phyloP scores from a whole-genome alignment of 1,140 invertebrate genomes.

The roundworm (Caenorhabditis elegans) region WBcel235 BX284605.5:11712501-11713000 shows the following conservation, averaged over 20 bases:
- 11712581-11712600: neutral
- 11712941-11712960: too few relatives aligned
- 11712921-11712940: too few relatives aligned
- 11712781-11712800: neutral
- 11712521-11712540: conserved; percentile 78
- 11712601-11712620: neutral
- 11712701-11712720: neutral
- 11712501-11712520: conserved; percentile 71
- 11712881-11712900: neutral
- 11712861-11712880: neutral
- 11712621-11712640: neutral
- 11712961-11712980: too few relatives aligned
- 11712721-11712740: conserved; percentile 16
- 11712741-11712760: too few relatives aligned
- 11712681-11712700: neutral
- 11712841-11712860: neutral
- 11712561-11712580: conserved; percentile 75
- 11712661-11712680: neutral
- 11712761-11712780: neutral
- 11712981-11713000: too few relatives aligned
- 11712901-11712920: too few relatives aligned
- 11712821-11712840: neutral
- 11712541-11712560: conserved; percentile 81
- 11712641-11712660: neutral
- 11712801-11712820: neutral